These are phyloP conservation scores for Rambutsinella grinnellia DNA, from an alignment of 2,888 invertebrate genomes.

Conservation along the genomic window DNA sequence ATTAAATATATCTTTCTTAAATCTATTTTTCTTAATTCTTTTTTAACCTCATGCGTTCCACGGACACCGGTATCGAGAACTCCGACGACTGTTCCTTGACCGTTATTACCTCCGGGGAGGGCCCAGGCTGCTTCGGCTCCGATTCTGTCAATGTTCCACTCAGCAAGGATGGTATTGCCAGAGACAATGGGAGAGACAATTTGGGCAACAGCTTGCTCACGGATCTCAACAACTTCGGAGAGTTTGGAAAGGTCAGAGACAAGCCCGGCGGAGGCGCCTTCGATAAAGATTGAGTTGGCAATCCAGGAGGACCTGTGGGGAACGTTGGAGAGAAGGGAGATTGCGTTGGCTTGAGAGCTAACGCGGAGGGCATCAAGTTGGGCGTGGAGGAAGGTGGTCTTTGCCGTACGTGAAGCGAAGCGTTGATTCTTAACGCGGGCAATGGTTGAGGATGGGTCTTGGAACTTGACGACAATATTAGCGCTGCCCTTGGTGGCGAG, in stretches of 20 bases:
- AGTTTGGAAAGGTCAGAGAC: neutral
- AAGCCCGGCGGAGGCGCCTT: neutral
- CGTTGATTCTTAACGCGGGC: neutral
- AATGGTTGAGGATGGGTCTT: neutral
- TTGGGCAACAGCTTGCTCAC: constrained; percentile 19
- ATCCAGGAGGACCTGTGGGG: constrained; percentile 28
- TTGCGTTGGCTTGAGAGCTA: neutral
- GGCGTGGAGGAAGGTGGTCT: neutral
- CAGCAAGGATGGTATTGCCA: neutral
- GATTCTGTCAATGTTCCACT: constrained; percentile 35
- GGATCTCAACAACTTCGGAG: constrained; percentile 3
- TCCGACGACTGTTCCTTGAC: constrained; percentile 7
- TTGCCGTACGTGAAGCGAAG: neutral
- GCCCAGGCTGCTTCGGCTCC: constrained; percentile 37
- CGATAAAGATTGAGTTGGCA: constrained; percentile 27
- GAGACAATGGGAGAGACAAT: constrained; percentile 10
- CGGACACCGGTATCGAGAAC: constrained; percentile 25
- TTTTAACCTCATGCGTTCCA: constrained; percentile 30
- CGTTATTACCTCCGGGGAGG: neutral
- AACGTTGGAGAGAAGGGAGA: neutral
- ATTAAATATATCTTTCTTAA: no score
- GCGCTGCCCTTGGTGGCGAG: neutral
- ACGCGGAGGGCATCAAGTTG: neutral
- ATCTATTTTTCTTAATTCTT: no score
- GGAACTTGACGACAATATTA: neutral